Base-by-base conservation (phyloP, 2,888 invertebrate genomes). In the Charanyca ferruginea region DNA sequence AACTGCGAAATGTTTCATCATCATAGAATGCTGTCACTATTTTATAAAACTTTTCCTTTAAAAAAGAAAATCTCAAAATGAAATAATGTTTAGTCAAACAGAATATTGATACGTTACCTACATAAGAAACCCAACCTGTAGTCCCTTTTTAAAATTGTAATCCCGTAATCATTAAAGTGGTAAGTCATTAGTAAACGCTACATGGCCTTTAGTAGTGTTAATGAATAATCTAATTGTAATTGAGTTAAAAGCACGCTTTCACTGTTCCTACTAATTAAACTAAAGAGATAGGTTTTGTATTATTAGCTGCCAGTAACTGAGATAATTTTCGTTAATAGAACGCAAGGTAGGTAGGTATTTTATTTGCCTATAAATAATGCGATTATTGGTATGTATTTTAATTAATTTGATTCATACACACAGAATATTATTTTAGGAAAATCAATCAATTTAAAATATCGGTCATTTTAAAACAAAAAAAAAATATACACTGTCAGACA, bases 401-500 rank as follows among this genome's bases (percentile, higher is more conserved):
- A 35, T n/a, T 48, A 42, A 25, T 64, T 73, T 65, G 28, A 65
- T 67, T 44, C 42, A 64, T 44, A 73, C 25, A 28, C 22, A 23
- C 11, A 28, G 5, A 16, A 7, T 11, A 35, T 3, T 35, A n/a
- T 18, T 62, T 25, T 47, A 20, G 4, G 1, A 0, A 62, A 28
- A 22, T 28, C 0, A 18, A 9, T 25, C 1, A 25, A 11, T 13
- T 18, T 16, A 18, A 18, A 48, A 8, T 2, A 32, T 18, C 2
- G 6, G 0, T 2, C 0, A 5, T 9, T 28, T 4, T 11, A 20
- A 9, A 23, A 22, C 16, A 13, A 45, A 41, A 38, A 63, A 57
- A 42, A 13, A 54, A 23, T 3, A 59, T n/a, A 54, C 60, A 69
- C 51, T 28, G 13, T 18, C 11, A 47, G 64, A 55, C 8, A 38